These are phyloP conservation scores for Pheosia gnoma DNA, from an alignment of 2,888 invertebrate species.

Conservation along the genomic window DNA sequence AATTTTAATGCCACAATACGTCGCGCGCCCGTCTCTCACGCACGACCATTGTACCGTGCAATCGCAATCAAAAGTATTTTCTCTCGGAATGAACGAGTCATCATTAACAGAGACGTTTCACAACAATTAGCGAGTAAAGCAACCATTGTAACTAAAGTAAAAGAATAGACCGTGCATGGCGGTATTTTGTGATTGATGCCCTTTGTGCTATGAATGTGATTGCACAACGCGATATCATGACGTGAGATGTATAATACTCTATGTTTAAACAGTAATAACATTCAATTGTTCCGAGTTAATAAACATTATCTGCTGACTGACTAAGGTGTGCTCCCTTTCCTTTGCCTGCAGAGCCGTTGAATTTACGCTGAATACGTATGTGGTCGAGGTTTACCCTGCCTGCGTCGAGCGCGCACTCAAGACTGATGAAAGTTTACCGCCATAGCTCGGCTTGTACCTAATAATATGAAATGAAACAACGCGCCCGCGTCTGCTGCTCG, in stretches of 20 bases:
- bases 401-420: conserved; percentile 55
- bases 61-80: conserved; percentile 74
- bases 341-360: conserved; percentile 39
- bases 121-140: conserved; percentile 55
- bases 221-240: conserved; percentile 22
- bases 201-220: conserved; percentile 26
- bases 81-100: conserved; percentile 62
- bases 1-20: conserved; percentile 72
- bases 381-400: conserved; percentile 55
- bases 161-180: conserved; percentile 27
- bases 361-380: conserved; percentile 59
- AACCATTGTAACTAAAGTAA: conserved; percentile 23
- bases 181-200: conserved; percentile 26
- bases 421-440: conserved; percentile 72
- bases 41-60: conserved; percentile 70
- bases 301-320: conserved; percentile 18
- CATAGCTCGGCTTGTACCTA: conserved; percentile 52
- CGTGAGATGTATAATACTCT: conserved; percentile 19
- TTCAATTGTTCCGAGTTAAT: conserved; percentile 38
- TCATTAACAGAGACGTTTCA: conserved; percentile 63
- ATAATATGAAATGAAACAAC: conserved; percentile 74
- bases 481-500: conserved; percentile 59
- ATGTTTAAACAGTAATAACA: conserved; percentile 31
- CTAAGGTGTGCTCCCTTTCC: conserved; percentile 22
- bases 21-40: conserved; percentile 71